Base-by-base conservation (phyloP, 2,113 vertebrate genomes). In the Camarhynchus parvulus region DNA sequence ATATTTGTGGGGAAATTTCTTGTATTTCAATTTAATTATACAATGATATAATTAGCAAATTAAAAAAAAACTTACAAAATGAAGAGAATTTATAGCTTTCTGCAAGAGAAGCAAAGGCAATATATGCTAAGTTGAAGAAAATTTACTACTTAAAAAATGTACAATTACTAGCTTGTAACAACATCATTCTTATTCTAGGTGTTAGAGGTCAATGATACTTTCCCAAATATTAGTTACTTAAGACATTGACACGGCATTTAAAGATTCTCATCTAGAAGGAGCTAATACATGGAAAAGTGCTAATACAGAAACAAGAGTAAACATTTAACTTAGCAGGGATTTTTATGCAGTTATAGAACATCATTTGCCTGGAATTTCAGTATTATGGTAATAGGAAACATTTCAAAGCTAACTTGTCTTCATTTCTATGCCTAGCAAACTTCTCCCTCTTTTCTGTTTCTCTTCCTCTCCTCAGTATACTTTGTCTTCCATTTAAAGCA, bases 401-500 rank as follows among this genome's bases (percentile, higher is more conserved):
- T 46, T 84, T 87, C 31, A 74, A 70, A 77, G 12, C 9, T 87
- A 88, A 52, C 21, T 85, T 94, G 42, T 59, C 73, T 83, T 87
- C 53, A 90, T 95, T 82, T 81, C 44, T 90, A 8, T 88, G 72
- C 47, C 8, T 70, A 85, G 61, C 1, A 10, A 63, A 90, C 62
- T 83, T 53, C 19, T 77, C 61, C 35, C 14, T 74, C 44, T 83
- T 21, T 16, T 87, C 70, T 80, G 33, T 73, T 93, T 93, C 28
- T 21, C 20, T 79, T 85, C 10, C 10, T 92, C 12, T 62, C 19
- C 27, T 55, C 35, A 50, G 25, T 87, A 81, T 28, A 75, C 21
- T 90, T 75, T 70, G 44, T 79, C 69, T 96, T 73, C 37, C 28
- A 63, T 73, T 90, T 75, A 95, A 92, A 75, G 44, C 14, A 95